Evolutionary conservation across 2,888 invertebrate species (phyloP), one percentile per base, ranked within the genome.

Genomic region (Drosophila borealis): DNA sequence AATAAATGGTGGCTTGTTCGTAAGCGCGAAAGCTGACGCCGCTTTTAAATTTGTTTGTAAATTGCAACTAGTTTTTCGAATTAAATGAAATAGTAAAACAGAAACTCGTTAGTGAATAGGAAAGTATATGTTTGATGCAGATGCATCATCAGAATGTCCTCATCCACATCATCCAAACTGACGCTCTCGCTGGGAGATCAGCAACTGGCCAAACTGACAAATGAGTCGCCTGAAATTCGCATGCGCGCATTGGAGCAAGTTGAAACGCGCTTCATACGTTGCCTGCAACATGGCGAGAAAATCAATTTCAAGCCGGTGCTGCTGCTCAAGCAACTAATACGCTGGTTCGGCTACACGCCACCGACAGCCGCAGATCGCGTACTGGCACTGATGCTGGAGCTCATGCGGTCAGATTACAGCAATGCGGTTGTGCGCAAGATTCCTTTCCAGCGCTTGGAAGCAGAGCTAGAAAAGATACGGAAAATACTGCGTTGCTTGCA

Each of bases 241-340:
- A 62, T 90, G 48, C 85, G 92, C 13, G 81, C 92, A 17, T 74
- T 92, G 11, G 89, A 91, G 4, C 89, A 91, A 57, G 72, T 92
- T 10, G 90, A 91, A 59, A 78, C 85, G 17, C 90, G 90, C 67
- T 62, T 92, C 9, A 70, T 81, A 17, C 81, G 90, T 13, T 88
- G 89, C 13, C 56, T 91, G 36, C 74, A 78, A n/a, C 83, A 89
- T 50, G 79, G 85, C 49, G 86, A 89, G 67, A 37, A n/a, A 0
- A 77, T 92, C 2, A 76, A 78, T 21, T 90, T 92, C 34, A 88
- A 89, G 59, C 84, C 91, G 1, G 81, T 86, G 13, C 70, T 86
- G 54, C 74, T 92, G n/a, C 76, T 91, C 3, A 92, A 91, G 67
- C 90, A 91, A 53, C 68, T 92, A 10, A 91, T 92, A 17, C 85